These are phyloP conservation scores for Sibirionetta formosa DNA, from an alignment of 2,797 vertebrate genomes.

Conservation along the genomic window DNA sequence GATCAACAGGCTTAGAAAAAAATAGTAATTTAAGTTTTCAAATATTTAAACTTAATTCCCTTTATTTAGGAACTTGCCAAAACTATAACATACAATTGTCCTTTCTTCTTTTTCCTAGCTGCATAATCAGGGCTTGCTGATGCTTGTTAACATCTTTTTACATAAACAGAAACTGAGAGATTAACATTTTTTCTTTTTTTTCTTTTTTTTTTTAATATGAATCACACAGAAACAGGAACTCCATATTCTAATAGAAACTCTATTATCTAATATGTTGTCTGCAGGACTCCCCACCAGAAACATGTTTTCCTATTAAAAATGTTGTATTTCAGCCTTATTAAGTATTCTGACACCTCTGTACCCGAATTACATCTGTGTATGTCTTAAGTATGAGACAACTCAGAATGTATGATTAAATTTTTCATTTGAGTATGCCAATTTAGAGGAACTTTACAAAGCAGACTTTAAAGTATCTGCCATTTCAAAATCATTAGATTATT, in stretches of 20 bases:
- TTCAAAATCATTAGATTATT: not conserved
- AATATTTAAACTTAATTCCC: slow-evolving; percentile 43
- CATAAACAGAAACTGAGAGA: not conserved
- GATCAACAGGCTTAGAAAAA: slow-evolving; percentile 71
- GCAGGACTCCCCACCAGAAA: not conserved
- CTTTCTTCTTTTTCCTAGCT: slow-evolving; percentile 27
- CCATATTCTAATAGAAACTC: not conserved
- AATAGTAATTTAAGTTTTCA: slow-evolving; percentile 65
- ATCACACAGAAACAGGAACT: not conserved
- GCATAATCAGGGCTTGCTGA: slow-evolving; percentile 1
- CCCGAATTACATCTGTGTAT: not conserved
- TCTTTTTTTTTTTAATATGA: not conserved
- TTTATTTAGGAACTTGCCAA: slow-evolving; percentile 57
- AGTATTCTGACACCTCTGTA: slow-evolving; percentile 7
- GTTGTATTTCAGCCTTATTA: not conserved
- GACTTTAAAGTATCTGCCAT: not conserved
- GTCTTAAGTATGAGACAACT: slow-evolving; percentile 22
- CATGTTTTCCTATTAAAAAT: not conserved
- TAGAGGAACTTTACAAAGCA: not conserved
- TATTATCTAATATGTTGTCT: not conserved
- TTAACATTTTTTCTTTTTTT: not conserved
- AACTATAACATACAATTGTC: not conserved
- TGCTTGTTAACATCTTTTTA: not conserved
- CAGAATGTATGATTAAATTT: not conserved
- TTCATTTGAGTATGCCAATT: not conserved